A percentile compares a stretch with the other conserved stretches of the same genome.
Evolutionary conservation across 2,113 vertebrate genomes (phyloP).

Genomic region (Pachycephala philippinensis): DNA sequence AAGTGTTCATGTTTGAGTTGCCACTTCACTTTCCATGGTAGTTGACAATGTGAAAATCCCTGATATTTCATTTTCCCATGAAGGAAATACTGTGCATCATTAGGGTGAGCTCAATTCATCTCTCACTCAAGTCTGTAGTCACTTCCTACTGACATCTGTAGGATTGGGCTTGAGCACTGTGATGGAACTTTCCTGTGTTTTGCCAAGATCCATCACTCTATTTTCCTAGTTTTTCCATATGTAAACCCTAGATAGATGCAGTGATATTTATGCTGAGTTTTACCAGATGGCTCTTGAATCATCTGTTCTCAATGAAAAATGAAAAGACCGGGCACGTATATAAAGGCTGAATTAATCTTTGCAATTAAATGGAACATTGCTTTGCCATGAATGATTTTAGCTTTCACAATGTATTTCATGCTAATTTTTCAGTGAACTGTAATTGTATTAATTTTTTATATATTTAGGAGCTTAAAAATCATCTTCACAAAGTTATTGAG

Average conservation of each 20-base stretch:
- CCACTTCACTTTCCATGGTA: not conserved
- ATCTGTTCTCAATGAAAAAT: conserved; percentile 70
- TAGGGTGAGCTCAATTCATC: not conserved
- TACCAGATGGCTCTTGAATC: conserved; percentile 71
- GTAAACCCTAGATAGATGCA: conserved; percentile 42
- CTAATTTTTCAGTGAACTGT: conserved; percentile 72
- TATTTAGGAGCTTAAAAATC: conserved; percentile 64
- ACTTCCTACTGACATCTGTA: not conserved
- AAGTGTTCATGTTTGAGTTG: not conserved
- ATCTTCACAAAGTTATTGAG: conserved; percentile 38
- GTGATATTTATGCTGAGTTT: conserved; percentile 33
- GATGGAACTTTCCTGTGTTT: not conserved
- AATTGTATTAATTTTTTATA: conserved; percentile 65
- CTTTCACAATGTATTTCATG: conserved; percentile 71
- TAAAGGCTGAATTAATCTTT: conserved; percentile 75
- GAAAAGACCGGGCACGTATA: conserved; percentile 54
- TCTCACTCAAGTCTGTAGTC: not conserved
- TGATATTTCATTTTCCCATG: not conserved
- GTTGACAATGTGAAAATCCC: not conserved
- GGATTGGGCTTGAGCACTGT: not conserved
- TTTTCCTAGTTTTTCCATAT: not conserved
- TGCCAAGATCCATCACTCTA: not conserved
- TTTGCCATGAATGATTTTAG: conserved; percentile 67
- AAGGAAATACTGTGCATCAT: not conserved
- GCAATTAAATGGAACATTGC: conserved; percentile 76